phyloP scores from a whole-genome alignment of 2,888 invertebrate genomes.

The Resseliella maxima region DNA sequence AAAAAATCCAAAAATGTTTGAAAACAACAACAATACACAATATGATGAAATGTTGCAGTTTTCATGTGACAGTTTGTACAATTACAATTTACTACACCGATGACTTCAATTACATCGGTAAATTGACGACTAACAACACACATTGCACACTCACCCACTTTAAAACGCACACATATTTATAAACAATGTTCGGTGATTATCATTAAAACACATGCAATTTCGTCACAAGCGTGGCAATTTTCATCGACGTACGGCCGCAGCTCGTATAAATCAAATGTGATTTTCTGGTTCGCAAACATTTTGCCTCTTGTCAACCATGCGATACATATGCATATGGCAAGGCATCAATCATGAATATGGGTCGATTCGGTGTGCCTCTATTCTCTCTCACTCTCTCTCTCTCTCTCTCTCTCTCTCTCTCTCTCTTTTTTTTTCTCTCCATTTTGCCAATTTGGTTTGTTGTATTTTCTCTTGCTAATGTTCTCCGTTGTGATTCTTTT shows the following conservation, averaged over 20 bases:
- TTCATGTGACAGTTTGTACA: constrained; percentile 11
- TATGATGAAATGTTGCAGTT: neutral
- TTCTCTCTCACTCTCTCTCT: neutral
- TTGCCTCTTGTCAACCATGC: neutral
- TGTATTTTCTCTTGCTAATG: neutral
- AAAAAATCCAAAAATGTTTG: neutral
- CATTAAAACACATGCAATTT: constrained; percentile 27
- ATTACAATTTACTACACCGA: constrained; percentile 18
- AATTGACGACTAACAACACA: constrained; percentile 34
- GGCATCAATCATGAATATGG: constrained; percentile 44
- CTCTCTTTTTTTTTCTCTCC: neutral
- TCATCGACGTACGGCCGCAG: neutral
- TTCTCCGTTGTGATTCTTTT: neutral
- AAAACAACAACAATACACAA: too few species aligned
- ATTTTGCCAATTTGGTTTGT: neutral
- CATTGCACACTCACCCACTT: neutral
- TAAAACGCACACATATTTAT: too few species aligned
- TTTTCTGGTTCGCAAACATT: constrained; percentile 44
- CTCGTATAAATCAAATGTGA: constrained; percentile 20
- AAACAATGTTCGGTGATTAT: too few species aligned
- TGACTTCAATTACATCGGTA: constrained; percentile 30
- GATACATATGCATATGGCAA: neutral
- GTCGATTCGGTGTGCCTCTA: constrained; percentile 40
- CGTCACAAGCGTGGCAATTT: neutral
- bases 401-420: neutral